Evolutionary conservation across 2,113 vertebrate genomes (phyloP).

Genomic region (Hystrix cristata): DNA sequence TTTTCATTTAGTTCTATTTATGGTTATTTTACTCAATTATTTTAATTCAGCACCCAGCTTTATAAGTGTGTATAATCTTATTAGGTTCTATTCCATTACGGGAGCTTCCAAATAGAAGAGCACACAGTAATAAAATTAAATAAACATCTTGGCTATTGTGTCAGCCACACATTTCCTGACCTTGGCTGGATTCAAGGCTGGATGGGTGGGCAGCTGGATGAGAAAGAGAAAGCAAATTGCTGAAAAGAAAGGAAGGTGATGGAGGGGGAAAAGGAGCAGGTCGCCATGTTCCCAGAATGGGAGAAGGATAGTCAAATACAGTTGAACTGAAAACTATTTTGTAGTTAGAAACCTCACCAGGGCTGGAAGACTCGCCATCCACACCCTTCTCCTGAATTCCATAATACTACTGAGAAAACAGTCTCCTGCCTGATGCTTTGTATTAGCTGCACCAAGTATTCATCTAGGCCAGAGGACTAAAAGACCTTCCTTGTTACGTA

Average conservation of each 20-base stretch:
- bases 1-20: conserved; percentile 76
- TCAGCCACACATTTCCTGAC: conserved; percentile 37
- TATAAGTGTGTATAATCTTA: conserved; percentile 75
- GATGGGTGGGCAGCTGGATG: neutral
- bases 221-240: neutral
- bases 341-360: neutral
- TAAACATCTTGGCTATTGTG: conserved; percentile 11
- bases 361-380: neutral
- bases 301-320: neutral
- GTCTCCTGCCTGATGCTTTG: neutral
- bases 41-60: conserved; percentile 65
- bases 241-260: conserved; percentile 21
- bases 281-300: neutral
- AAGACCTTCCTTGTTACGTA: neutral
- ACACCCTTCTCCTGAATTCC: conserved; percentile 2
- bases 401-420: neutral
- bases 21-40: conserved; percentile 81
- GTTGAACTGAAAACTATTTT: neutral
- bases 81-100: conserved; percentile 73
- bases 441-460: conserved; percentile 48
- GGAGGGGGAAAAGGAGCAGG: neutral
- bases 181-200: conserved; percentile 66
- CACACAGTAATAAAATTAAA: conserved; percentile 65
- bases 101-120: conserved; percentile 66
- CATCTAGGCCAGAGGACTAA: conserved; percentile 23